These are phyloP conservation scores for Caenorhabditis macrosperma DNA, from an alignment of 2,888 invertebrate genomes.

Conservation along the genomic window DNA sequence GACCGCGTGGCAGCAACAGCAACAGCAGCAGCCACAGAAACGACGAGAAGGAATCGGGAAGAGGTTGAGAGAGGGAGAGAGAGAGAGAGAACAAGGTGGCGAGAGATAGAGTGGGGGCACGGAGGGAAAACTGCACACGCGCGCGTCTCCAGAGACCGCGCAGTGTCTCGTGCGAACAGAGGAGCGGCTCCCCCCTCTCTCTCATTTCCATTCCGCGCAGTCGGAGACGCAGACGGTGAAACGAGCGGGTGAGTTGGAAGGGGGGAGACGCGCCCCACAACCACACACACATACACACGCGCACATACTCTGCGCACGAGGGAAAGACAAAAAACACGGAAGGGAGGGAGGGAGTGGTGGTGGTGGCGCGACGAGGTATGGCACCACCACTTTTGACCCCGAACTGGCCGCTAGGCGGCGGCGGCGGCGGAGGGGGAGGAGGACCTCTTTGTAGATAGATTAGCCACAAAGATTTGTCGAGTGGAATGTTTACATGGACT, in stretches of 20 bases:
- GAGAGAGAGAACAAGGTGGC: not conserved
- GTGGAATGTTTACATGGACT: too few species aligned
- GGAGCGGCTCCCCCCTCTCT: conserved; percentile 32
- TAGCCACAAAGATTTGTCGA: too few species aligned
- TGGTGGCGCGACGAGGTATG: not conserved
- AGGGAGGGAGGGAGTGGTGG: not conserved
- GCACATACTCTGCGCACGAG: not conserved
- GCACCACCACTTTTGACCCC: conserved; percentile 13
- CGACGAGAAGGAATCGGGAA: conserved; percentile 35
- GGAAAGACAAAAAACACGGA: conserved; percentile 10
- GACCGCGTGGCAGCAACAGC: conserved; percentile 20
- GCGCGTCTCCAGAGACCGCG: too few species aligned
- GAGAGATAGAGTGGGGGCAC: too few species aligned
- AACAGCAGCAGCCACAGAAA: conserved; percentile 36
- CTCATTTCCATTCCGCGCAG: conserved; percentile 27
- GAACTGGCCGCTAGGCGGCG: too few species aligned
- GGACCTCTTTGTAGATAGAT: not conserved
- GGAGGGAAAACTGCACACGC: conserved; percentile 42
- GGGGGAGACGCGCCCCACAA: too few species aligned
- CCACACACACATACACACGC: too few species aligned
- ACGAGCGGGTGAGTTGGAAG: conserved; percentile 31
- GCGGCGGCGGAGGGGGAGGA: too few species aligned
- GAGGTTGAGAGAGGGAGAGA: conserved; percentile 8
- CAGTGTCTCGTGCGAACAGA: conserved; percentile 31
- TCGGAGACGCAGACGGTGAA: conserved; percentile 25